Evolutionary conservation across 2,113 vertebrate species (phyloP).

Genomic region (Seriola rivoliana): DNA sequence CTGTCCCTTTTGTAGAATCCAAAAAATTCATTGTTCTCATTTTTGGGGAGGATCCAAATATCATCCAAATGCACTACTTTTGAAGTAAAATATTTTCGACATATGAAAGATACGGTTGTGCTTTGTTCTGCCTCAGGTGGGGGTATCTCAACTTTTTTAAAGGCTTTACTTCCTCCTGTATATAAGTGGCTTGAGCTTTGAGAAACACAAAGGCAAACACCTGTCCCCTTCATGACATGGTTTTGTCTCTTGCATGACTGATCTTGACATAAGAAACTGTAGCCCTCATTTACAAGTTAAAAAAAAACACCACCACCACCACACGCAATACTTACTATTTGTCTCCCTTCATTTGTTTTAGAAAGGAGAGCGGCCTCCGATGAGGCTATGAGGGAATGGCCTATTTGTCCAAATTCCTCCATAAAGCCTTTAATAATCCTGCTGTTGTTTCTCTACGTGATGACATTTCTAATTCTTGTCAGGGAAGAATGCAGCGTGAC

Average conservation of each 20-base stretch:
- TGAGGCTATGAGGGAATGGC: slow-evolving; percentile 25
- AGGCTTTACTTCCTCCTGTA: no score
- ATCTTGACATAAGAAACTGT: slow-evolving; percentile 5
- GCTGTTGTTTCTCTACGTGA: slow-evolving; percentile 70
- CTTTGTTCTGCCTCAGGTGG: no score
- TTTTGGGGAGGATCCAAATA: no score
- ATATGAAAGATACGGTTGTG: no score
- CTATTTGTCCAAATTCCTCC: slow-evolving; percentile 57
- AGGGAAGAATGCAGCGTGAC: slow-evolving; percentile 72
- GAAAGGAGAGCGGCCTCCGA: slow-evolving; percentile 3
- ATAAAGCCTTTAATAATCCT: slow-evolving; percentile 64
- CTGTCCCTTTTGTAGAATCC: no score
- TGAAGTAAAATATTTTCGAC: no score
- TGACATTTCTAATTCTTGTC: slow-evolving; percentile 74
- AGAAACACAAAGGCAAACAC: slow-evolving; percentile 2
- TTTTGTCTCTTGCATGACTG: background rate
- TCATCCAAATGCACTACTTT: no score
- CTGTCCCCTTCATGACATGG: background rate
- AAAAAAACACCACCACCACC: background rate
- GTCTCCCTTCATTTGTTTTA: slow-evolving; percentile 18
- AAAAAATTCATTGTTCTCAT: no score
- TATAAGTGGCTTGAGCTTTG: background rate
- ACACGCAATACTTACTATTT: background rate
- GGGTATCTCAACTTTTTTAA: no score
- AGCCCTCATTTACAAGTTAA: slow-evolving; percentile 21